Base-by-base conservation (phyloP, 23 tunicate species). In the Styela clava region DNA sequence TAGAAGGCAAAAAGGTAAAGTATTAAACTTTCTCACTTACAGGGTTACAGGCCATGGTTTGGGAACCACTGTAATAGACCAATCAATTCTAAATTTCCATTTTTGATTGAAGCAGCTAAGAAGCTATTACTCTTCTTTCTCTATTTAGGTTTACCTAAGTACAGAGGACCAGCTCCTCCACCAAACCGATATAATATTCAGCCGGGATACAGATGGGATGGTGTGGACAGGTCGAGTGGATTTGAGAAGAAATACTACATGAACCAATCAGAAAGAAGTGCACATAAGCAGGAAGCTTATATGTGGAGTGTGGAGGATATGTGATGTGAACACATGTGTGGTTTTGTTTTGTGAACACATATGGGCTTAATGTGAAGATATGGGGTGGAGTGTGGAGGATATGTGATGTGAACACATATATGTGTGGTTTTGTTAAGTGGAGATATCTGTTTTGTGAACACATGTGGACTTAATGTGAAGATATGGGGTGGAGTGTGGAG, bases 121-220 rank as follows among this genome's bases (percentile, higher is more conserved):
- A n/a, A n/a, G n/a, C n/a, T n/a, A 44, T 44, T 5, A 44, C 12
- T 44, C 56, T 12, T 44, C 56, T 27, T 56, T 71, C 2, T 61
- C 22, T 56, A 71, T 88, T 67, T 62, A 93, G 98, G 83, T 2
- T 69, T 70, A 12, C 98, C 98, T 21, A 87, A 87, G 70, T 93
- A 93, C 87, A 74, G 76, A 31, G 99, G 99, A 3, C 94, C 99
- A 0, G 78, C 89, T 2, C 86, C 97, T 3, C 86, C 88, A 0
- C 99, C 99, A 3, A 96, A 96, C 62, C 90, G 99, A 2, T 96
- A 74, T 74, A 78, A 69, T 24, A 84, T 96, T 69, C 76, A 64
- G 51, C 99, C 99, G 1, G 99, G 99, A 3, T 96, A 96, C 64
- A 77, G 99, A 24, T 96, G 99, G 99, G 99, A 96, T 56, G 99